Percentiles rank a stretch among this genome's conserved stretches.
Conservation (phyloP, 2,113 vertebrate species). For the Galeopterus variegatus region DNA sequence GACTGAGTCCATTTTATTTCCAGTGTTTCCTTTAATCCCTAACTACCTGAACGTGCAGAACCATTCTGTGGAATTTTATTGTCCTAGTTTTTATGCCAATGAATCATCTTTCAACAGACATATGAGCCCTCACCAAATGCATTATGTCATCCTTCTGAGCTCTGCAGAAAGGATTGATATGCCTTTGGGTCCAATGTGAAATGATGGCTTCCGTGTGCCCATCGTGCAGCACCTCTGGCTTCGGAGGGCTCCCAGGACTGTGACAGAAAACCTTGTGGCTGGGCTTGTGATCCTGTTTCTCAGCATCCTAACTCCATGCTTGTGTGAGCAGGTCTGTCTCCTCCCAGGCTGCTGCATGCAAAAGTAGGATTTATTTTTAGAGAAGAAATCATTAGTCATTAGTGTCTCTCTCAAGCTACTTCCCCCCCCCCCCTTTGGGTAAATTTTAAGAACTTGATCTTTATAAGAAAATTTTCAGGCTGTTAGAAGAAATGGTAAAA, state of each 20-base stretch:
- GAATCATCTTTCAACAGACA: slow-evolving; percentile 82
- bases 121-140: slow-evolving; percentile 76
- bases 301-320: slow-evolving; percentile 39
- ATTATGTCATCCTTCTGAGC: slow-evolving; percentile 73
- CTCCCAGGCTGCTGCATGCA: slow-evolving; percentile 59
- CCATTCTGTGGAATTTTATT: slow-evolving; percentile 63
- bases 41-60: slow-evolving; percentile 60
- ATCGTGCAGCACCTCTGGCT: slow-evolving; percentile 68
- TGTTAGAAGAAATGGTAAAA: slow-evolving; percentile 72
- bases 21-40: slow-evolving; percentile 65
- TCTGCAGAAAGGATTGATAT: slow-evolving; percentile 63
- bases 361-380: slow-evolving; percentile 79
- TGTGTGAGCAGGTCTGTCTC: slow-evolving; percentile 44
- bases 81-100: slow-evolving; percentile 74
- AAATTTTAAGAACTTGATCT: slow-evolving; percentile 77
- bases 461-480: slow-evolving; percentile 75
- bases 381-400: slow-evolving; percentile 83
- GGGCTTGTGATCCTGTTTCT: slow-evolving; percentile 1
- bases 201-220: slow-evolving; percentile 76
- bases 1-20: slow-evolving; percentile 62
- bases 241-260: slow-evolving; percentile 4
- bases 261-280: slow-evolving; percentile 53
- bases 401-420: slow-evolving; percentile 63
- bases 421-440: no score
- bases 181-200: slow-evolving; percentile 70